Evolutionary conservation across 2,888 invertebrate species (phyloP), one percentile per base, ranked within the genome.

Genomic region (Phengaris alcon): DNA sequence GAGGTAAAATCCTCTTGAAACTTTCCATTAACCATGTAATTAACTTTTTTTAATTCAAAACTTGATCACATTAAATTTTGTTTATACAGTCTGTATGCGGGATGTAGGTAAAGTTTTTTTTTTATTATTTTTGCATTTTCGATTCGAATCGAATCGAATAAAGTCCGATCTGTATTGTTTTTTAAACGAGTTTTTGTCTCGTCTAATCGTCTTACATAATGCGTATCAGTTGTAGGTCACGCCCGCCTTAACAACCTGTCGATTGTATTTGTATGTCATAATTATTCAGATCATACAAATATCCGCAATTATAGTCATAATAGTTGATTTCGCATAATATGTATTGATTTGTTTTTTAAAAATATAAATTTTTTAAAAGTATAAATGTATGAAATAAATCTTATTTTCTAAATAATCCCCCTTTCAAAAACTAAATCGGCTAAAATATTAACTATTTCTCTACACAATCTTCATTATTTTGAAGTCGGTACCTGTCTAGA

Each of bases 131-230:
- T 35, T 35, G 1, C 22, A 22, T 22, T 10, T 22, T 5, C 59
- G 59, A 59, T 12, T 10, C 0, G 15, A 35, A 64, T 35, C 3
- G 35, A n/a, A n/a, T n/a, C 13, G 35, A 2, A 12, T 7, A 5
- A 6, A 3, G 35, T 3, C 35, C 22, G 59, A 35, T 10, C 8
- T 9, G 22, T 59, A 59, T 59, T 59, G 59, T 64, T 64, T 6
- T 44, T 44, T 9, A 64, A 64, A 64, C 64, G 35, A 12, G 64
- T 64, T 64, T 9, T 44, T 2, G 64, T 64, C 64, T 64, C 64
- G 64, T 64, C 64, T 64, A 64, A 64, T 64, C 64, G 64, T 44
- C 12, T 64, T 64, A 64, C 35, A 64, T 64, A 64, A 64, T 64
- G 6, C 64, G 15, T 44, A 64, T 64, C 64, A 35, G 64, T 64